Evolutionary conservation across 2,888 invertebrate genomes (phyloP).

Genomic region (Tolmerus cingulatus): DNA sequence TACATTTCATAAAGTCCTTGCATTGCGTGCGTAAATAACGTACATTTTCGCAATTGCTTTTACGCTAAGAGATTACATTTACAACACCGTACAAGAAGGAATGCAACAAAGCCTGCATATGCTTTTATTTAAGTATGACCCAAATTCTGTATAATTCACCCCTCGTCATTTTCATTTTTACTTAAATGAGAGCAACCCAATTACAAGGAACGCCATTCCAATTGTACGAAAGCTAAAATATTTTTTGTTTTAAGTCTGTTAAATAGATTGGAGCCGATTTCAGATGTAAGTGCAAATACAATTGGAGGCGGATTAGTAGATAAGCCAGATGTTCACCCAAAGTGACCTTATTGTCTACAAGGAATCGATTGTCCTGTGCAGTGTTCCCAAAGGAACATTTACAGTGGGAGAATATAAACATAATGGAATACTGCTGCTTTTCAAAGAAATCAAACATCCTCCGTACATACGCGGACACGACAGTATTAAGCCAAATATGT

Average conservation of each 20-base stretch:
- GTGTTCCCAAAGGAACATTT: background rate
- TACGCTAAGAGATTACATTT: background rate
- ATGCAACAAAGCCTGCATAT: background rate
- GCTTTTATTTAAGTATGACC: background rate
- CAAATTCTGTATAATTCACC: background rate
- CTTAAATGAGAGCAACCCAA: background rate
- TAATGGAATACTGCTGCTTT: background rate
- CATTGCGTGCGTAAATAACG: background rate
- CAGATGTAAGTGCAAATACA: background rate
- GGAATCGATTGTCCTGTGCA: background rate
- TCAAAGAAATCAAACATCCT: background rate
- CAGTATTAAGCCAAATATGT: background rate
- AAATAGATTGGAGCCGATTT: background rate
- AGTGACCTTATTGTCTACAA: background rate
- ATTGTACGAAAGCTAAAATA: background rate
- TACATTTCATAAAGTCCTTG: background rate
- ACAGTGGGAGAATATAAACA: background rate
- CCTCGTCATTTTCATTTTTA: background rate
- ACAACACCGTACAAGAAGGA: background rate
- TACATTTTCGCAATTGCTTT: background rate
- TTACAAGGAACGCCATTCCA: background rate
- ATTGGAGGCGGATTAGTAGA: background rate
- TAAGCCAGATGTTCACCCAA: background rate
- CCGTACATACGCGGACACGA: background rate
- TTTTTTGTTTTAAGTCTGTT: background rate